Evolutionary conservation across 2,797 vertebrate species (phyloP).

Genomic region (Takifugu ocellatus): DNA sequence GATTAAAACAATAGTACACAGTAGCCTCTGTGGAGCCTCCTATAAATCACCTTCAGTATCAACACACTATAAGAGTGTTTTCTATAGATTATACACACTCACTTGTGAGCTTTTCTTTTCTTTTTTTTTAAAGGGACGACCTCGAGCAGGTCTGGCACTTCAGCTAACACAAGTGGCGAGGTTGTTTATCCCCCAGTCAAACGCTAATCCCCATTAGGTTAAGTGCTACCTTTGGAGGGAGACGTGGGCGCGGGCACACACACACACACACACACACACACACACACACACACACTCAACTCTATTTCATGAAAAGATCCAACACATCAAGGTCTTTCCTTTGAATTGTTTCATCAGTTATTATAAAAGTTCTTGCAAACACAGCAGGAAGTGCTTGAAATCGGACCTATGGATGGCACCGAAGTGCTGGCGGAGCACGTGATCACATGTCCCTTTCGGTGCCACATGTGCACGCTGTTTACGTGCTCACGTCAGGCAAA

Average conservation of each 20-base stretch:
- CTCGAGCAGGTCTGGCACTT: slow-evolving; percentile 62
- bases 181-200: slow-evolving; percentile 74
- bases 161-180: slow-evolving; percentile 54
- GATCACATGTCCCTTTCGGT: too few relatives aligned
- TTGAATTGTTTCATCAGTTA: too few relatives aligned
- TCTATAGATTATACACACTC: slow-evolving; percentile 81
- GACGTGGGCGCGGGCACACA: slow-evolving; percentile 7
- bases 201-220: slow-evolving; percentile 64
- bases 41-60: slow-evolving; percentile 77
- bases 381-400: too few relatives aligned
- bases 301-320: neutral
- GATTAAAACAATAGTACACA: slow-evolving; percentile 77
- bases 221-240: slow-evolving; percentile 41
- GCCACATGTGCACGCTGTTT: too few relatives aligned
- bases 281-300: slow-evolving; percentile 1
- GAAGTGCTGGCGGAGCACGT: too few relatives aligned
- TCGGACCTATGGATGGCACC: too few relatives aligned
- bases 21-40: slow-evolving; percentile 64
- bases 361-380: too few relatives aligned
- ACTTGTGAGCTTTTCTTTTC: slow-evolving; percentile 46
- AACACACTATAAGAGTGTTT: slow-evolving; percentile 78
- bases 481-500: too few relatives aligned
- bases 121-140: slow-evolving; percentile 69
- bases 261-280: slow-evolving; percentile 4
- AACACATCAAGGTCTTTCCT: neutral